Base-by-base conservation (phyloP, 2,888 invertebrate genomes). In the Patella pellucida region DNA sequence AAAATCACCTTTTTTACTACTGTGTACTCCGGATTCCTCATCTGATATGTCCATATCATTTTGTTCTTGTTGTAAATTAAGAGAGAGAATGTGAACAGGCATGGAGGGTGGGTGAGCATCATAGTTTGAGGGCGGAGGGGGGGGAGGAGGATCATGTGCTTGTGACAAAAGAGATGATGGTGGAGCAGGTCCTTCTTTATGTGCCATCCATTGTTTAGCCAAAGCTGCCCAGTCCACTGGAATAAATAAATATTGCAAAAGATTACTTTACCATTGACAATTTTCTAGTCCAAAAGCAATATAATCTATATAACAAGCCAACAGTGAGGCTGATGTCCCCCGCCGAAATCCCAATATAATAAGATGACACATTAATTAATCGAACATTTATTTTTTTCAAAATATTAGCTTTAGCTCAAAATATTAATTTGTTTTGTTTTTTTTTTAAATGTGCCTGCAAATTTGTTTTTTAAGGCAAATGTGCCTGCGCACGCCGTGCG, bases 171-270 rank as follows among this genome's bases (percentile, higher is more conserved):
- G 69, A 27, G 23, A 67, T 50, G 68, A 50, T 52, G 19, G 68
- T 68, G 23, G 68, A 7, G 71, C 71, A 15, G 62, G 62, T 23
- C 23, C 62, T 71, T 90, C 89, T 71, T 86, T 86, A 75, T 89
- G 89, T 51, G 87, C 86, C 84, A 98, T 98, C 98, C 98, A 98
- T 93, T 98, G 97, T 89, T 98, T 97, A 50, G 98, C 98, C 87
- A 98, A 92, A 52, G 96, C 95, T 15, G 97, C 98, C 98, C 98
- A 98, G 91, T 98, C 98, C 78, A 98, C 97, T 94, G 85, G 2
- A 89, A 87, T 78, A 52, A 68, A 19, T 51, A 27, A 27, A 19
- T n/a, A 68, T 15, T 23, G 67, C 12, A 71, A 19, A 16, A 9
- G 16, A n/a, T 51, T 52, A 16, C 51, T n/a, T 19, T 15, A n/a